Percentiles rank a stretch among this genome's conserved stretches.
These are phyloP conservation scores for Pachymerium ferrugineum DNA, from an alignment of 2,888 invertebrate genomes.

Conservation along the genomic window DNA sequence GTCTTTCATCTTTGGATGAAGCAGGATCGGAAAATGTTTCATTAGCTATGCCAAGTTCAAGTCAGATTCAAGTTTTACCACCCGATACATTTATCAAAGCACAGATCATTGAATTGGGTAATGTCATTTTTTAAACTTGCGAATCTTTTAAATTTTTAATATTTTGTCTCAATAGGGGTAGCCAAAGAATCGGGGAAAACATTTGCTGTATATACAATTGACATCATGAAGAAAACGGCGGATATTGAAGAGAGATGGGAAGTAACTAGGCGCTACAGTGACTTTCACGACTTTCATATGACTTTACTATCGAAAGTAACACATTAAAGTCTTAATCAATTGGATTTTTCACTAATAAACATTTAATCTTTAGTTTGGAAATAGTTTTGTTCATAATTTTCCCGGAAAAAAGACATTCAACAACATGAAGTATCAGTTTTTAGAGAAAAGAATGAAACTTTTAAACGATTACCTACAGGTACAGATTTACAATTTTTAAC, in stretches of 20 bases:
- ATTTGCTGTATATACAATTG: conserved; percentile 81
- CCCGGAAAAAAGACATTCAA: conserved; percentile 92
- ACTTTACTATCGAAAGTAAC: conserved; percentile 60
- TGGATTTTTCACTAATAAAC: not conserved
- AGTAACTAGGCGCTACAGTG: conserved; percentile 85
- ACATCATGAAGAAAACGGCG: conserved; percentile 62
- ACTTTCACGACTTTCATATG: conserved; percentile 83
- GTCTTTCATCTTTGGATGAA: conserved; percentile 33
- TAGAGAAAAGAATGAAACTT: conserved; percentile 71
- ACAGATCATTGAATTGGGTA: conserved; percentile 5
- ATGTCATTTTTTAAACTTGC: not conserved
- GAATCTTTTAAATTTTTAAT: not conserved
- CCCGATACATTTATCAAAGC: not conserved
- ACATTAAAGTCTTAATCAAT: not conserved
- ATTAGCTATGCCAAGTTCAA: not conserved
- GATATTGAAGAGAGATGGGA: conserved; percentile 74
- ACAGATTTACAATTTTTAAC: not conserved
- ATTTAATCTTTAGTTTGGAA: conserved; percentile 53
- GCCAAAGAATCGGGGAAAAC: conserved; percentile 77
- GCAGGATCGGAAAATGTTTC: conserved; percentile 11
- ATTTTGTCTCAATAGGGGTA: conserved; percentile 53
- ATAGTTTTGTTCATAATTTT: conserved; percentile 66
- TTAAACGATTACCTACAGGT: conserved; percentile 71
- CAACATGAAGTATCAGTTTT: conserved; percentile 70
- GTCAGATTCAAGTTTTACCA: not conserved